Evolutionary conservation across 23 tunicate species (phyloP).

Genomic region (Halocynthia roretzi): DNA sequence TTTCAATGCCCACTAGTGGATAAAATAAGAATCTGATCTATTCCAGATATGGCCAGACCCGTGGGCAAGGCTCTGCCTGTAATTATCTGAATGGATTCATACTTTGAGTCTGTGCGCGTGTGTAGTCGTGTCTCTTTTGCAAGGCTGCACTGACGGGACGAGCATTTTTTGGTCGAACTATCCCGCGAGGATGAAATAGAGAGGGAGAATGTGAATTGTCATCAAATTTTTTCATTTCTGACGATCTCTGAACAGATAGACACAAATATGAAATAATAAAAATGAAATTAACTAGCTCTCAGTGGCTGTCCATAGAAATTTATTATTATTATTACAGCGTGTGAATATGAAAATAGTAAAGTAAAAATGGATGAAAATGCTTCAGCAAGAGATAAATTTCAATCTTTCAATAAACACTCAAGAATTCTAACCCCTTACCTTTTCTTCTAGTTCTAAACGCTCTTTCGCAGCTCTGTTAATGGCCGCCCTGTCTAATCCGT

Average conservation of each 20-base stretch:
- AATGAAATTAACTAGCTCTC: not conserved
- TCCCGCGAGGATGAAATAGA: not conserved
- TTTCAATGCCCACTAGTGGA: too few relatives aligned
- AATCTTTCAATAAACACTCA: too few relatives aligned
- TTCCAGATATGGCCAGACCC: too few relatives aligned
- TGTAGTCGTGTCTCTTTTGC: conserved; percentile 22
- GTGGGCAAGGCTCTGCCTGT: not conserved
- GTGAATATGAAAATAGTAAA: not conserved
- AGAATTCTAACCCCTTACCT: too few relatives aligned
- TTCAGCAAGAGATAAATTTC: too few relatives aligned
- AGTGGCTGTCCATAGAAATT: too few relatives aligned
- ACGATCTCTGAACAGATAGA: not conserved
- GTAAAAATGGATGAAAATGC: too few relatives aligned
- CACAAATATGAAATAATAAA: not conserved
- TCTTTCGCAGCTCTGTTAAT: too few relatives aligned
- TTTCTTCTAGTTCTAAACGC: too few relatives aligned
- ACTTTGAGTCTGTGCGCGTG: conserved; percentile 1
- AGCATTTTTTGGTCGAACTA: not conserved
- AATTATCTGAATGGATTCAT: not conserved
- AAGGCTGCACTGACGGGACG: conserved; percentile 25
- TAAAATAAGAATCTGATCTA: too few relatives aligned
- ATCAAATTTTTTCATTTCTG: conserved; percentile 3
- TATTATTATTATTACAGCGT: not conserved
- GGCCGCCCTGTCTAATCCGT: too few relatives aligned
- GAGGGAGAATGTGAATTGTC: not conserved